Base-by-base conservation (phyloP, 1,140 invertebrate genomes). In the Oscheius sp. region DNA sequence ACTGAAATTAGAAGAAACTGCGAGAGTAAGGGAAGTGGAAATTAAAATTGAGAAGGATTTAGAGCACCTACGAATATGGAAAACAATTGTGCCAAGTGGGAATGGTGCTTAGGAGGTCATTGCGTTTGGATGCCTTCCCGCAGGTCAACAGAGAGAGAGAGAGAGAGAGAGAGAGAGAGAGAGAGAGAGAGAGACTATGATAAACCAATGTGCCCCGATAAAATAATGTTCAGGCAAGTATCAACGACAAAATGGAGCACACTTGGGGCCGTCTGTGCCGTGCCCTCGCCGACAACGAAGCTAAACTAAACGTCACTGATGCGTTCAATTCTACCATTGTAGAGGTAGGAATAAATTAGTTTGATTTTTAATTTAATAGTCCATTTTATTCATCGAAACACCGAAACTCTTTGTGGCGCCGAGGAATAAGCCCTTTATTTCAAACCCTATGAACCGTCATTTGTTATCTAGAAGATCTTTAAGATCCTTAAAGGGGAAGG, bases 21-120 rank as follows among this genome's bases (percentile, higher is more conserved):
- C 85, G 35, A 59, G 63, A 58, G 85, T 86, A 75, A 38, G 68
- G 7, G 45, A 23, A 46, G 13, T 70, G 13, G 15, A 38, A 13
- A 18, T 15, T 67, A 34, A 32, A 13, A 46, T 10, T 31, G 1
- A 28, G 38, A 3, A 68, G 61, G 18, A 65, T 75, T 77, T 76
- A 86, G 85, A 84, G 82, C 23, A 86, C 85, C 2, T 85, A 85
- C 78, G 84, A 86, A 4, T 87, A 87, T 76, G 85, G 86, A 0
- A 85, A 85, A 76, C 83, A 86, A 69, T 67, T 86, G 3, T 76
- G 85, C 18, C 82, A 86, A 73, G 84, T 85, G 7, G 82, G 82
- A 20, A 67, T 85, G 36, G 80, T 85, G 23, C 73, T 86, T 28
- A 59, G 85, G 38, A 78, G 85, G 13, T 85, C 85, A 15, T 74